These are phyloP conservation scores for Diabrotica undecimpunctata DNA, from an alignment of 1,140 invertebrate species.

Conservation along the genomic window DNA sequence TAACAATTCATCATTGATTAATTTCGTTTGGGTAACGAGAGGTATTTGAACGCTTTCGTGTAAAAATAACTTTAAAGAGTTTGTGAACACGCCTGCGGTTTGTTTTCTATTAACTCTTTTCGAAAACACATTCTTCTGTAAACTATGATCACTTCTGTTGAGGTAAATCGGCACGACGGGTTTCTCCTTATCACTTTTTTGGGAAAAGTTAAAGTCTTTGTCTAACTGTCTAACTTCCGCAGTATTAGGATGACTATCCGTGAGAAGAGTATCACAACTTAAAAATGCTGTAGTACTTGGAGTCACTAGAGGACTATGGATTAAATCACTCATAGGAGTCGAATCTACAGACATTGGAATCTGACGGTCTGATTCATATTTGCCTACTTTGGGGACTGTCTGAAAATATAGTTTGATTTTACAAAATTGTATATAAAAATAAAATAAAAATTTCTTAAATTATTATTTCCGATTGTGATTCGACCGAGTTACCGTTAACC, in stretches of 20 bases:
- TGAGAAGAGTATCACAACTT: slow-evolving; percentile 27
- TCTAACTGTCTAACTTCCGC: slow-evolving; percentile 30
- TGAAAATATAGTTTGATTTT: neutral
- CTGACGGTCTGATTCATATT: slow-evolving; percentile 24
- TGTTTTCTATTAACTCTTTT: slow-evolving; percentile 29
- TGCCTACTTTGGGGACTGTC: neutral
- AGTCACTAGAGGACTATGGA: slow-evolving; percentile 19
- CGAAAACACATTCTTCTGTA: slow-evolving; percentile 20
- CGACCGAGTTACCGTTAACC: too few relatives aligned
- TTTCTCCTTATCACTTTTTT: neutral
- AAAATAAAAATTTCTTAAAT: neutral
- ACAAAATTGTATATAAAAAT: too few relatives aligned
- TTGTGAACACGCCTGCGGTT: slow-evolving; percentile 26
- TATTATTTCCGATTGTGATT: too few relatives aligned
- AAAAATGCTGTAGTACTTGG: slow-evolving; percentile 27
- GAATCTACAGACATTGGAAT: slow-evolving; percentile 43
- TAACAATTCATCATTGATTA: slow-evolving; percentile 67
- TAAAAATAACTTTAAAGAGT: slow-evolving; percentile 49
- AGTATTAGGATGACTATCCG: slow-evolving; percentile 31
- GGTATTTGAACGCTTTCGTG: slow-evolving; percentile 64
- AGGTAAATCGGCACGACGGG: slow-evolving; percentile 9
- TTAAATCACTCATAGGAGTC: slow-evolving; percentile 40
- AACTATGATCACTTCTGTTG: slow-evolving; percentile 28
- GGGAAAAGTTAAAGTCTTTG: slow-evolving; percentile 34
- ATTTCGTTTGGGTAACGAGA: slow-evolving; percentile 60